Evolutionary conservation across 2,797 vertebrate species (phyloP).

Genomic region (Hoplostethus mediterraneus): DNA sequence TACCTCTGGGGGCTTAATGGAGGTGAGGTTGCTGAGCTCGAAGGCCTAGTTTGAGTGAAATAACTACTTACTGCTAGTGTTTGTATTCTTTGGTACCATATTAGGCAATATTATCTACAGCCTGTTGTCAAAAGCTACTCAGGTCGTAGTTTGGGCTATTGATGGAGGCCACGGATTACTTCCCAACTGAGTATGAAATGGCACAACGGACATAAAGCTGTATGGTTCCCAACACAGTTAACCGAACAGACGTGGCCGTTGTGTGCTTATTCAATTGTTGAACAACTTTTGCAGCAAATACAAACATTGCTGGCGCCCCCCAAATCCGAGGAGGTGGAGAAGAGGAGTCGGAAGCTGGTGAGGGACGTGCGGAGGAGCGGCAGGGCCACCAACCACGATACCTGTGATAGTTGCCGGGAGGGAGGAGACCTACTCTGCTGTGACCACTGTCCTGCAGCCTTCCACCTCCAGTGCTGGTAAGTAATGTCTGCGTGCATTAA

Average conservation of each 20-base stretch:
- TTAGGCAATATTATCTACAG: not conserved
- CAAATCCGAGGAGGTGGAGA: slow-evolving; percentile 95
- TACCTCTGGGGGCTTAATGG: slow-evolving; percentile 98
- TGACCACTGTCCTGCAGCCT: slow-evolving; percentile 97
- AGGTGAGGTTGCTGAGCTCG: slow-evolving; percentile 84
- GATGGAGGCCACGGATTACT: slow-evolving; percentile 54
- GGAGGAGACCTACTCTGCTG: slow-evolving; percentile 97
- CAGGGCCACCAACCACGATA: slow-evolving; percentile 97
- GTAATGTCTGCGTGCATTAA: not conserved
- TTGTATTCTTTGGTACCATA: not conserved
- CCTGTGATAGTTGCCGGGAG: slow-evolving; percentile 98
- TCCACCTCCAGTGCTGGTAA: slow-evolving; percentile 98
- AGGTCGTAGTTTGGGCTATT: not conserved
- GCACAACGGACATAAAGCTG: slow-evolving; percentile 3
- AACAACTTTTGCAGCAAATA: slow-evolving; percentile 91
- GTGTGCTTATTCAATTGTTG: not conserved
- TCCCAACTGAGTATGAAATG: slow-evolving; percentile 2
- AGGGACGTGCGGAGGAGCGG: slow-evolving; percentile 94
- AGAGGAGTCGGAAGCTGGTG: slow-evolving; percentile 92
- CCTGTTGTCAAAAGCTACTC: not conserved
- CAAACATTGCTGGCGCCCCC: slow-evolving; percentile 96
- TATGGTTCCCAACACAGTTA: not conserved
- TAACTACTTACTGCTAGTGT: not conserved
- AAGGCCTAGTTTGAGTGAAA: slow-evolving; percentile 35
- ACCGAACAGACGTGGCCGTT: not conserved